phyloP scores from a whole-genome alignment of 2,797 vertebrate species.

The Delichon dasypus region DNA sequence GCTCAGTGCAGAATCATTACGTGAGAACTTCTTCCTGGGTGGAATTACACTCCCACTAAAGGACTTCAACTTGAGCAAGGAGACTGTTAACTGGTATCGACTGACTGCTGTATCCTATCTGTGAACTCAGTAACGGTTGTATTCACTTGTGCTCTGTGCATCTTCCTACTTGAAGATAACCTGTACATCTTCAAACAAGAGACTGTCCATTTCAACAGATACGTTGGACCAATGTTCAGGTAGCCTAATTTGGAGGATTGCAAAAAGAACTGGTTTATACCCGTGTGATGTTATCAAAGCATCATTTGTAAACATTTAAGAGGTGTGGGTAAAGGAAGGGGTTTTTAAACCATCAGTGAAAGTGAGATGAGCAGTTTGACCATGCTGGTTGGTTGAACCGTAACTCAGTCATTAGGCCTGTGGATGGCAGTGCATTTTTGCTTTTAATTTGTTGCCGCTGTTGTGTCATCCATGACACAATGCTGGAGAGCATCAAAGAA shows the following conservation, averaged over 20 bases:
- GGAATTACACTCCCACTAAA: constrained; percentile 93
- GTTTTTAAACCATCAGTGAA: background rate
- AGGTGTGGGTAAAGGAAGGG: constrained; percentile 29
- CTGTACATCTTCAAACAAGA: constrained; percentile 40
- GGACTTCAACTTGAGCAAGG: constrained; percentile 96
- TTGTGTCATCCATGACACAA: constrained; percentile 25
- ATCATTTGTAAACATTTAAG: background rate
- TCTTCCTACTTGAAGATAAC: constrained; percentile 72
- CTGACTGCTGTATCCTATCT: constrained; percentile 88
- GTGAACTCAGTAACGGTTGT: constrained; percentile 64
- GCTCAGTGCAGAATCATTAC: constrained; percentile 93
- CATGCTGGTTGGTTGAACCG: background rate
- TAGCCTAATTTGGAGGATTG: constrained; percentile 58
- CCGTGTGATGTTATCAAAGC: background rate
- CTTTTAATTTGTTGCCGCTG: constrained; percentile 29
- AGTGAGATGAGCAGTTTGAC: constrained; percentile 7
- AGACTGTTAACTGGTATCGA: constrained; percentile 96
- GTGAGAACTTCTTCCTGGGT: constrained; percentile 96
- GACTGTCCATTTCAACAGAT: constrained; percentile 52
- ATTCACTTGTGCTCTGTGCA: constrained; percentile 41
- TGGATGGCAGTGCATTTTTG: constrained; percentile 24
- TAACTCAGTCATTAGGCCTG: constrained; percentile 10
- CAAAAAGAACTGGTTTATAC: constrained; percentile 7
- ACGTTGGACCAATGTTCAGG: constrained; percentile 66
- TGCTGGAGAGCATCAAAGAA: constrained; percentile 52